Conservation (phyloP, 1,140 invertebrate species). For the Drosophila subpulchrella region DNA sequence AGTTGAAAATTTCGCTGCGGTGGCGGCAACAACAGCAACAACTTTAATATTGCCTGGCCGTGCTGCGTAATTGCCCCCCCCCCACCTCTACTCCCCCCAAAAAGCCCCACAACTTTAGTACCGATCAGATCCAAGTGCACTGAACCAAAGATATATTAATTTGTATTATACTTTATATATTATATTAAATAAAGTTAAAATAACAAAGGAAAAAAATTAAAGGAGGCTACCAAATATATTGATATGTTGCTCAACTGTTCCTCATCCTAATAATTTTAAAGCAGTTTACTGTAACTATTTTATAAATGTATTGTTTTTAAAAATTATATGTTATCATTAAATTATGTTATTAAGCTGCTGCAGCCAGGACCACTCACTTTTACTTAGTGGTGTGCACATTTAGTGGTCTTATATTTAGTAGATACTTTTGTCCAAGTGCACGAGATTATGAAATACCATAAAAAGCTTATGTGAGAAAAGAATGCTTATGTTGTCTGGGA, state of each 20-base stretch:
- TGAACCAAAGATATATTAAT: slow-evolving; percentile 1
- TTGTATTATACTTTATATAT: neutral
- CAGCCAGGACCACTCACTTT: too few relatives aligned
- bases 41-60: slow-evolving; percentile 74
- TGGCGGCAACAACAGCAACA: slow-evolving; percentile 58
- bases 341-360: too few relatives aligned
- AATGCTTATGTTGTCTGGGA: slow-evolving; percentile 12
- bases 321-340: too few relatives aligned
- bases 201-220: neutral
- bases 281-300: too few relatives aligned
- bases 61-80: slow-evolving; percentile 68
- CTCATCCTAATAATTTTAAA: too few relatives aligned
- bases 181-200: neutral
- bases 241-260: too few relatives aligned
- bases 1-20: slow-evolving; percentile 73
- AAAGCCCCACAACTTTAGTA: slow-evolving; percentile 13
- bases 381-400: too few relatives aligned
- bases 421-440: slow-evolving; percentile 3
- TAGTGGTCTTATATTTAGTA: neutral
- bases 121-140: slow-evolving; percentile 36
- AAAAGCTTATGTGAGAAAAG: slow-evolving; percentile 3
- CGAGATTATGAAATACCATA: slow-evolving; percentile 7
- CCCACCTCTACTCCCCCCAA: slow-evolving; percentile 7
- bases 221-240: neutral
- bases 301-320: too few relatives aligned